Evolutionary conservation across 1,140 invertebrate genomes (phyloP).

Genomic region (Anadara kagoshimensis): DNA sequence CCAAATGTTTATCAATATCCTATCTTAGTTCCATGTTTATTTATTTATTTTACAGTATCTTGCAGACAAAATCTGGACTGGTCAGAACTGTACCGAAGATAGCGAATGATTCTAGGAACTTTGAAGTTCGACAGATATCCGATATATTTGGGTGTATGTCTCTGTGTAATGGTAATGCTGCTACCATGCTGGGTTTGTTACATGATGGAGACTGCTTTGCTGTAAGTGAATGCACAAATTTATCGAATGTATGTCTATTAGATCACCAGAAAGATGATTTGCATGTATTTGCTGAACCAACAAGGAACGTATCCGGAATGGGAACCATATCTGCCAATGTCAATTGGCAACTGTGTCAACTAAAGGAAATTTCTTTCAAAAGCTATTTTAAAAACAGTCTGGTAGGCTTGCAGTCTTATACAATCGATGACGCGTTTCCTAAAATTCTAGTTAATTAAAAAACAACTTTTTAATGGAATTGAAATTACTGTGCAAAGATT

Average conservation of each 20-base stretch:
- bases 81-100: conserved; percentile 23
- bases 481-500: too few relatives aligned
- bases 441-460: too few relatives aligned
- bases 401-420: too few relatives aligned
- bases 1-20: neutral
- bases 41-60: conserved; percentile 27
- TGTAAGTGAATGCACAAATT: conserved; percentile 39
- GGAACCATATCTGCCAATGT: too few relatives aligned
- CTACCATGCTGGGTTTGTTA: conserved; percentile 50
- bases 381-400: neutral
- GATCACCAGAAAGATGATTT: neutral
- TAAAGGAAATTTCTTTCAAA: too few relatives aligned
- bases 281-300: neutral
- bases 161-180: conserved; percentile 50
- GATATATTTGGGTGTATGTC: conserved; percentile 52
- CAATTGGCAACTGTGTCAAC: too few relatives aligned
- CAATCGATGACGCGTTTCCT: too few relatives aligned
- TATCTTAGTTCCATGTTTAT: too few relatives aligned
- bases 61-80: conserved; percentile 32
- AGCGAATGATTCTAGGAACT: conserved; percentile 47
- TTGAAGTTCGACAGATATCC: conserved; percentile 39
- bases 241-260: neutral
- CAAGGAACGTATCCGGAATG: neutral
- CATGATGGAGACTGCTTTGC: conserved; percentile 56
- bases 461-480: too few relatives aligned